Conservation (phyloP, 2,888 invertebrate genomes). For the Cordilura impudica region DNA sequence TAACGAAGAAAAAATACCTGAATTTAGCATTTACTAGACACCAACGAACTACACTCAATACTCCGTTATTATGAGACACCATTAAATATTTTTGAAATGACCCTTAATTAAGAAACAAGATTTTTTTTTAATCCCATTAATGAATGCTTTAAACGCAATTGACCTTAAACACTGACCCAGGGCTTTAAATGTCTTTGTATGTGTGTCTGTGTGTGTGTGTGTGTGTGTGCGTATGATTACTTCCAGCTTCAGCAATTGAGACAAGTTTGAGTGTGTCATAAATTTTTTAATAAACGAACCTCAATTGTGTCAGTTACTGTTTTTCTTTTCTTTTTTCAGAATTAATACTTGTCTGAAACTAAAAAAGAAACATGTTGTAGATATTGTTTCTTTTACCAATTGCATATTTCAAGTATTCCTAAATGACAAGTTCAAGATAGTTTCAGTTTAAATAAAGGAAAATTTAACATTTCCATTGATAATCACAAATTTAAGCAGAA, state of each 20-base stretch:
- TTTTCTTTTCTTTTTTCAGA: not conserved
- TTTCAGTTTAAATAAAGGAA: no score
- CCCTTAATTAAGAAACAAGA: no score
- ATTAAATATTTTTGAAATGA: no score
- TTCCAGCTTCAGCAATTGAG: slow-evolving; percentile 21
- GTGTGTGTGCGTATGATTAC: not conserved
- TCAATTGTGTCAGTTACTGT: not conserved
- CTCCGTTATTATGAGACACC: no score
- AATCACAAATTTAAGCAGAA: not conserved
- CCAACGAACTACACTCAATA: no score
- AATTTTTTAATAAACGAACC: slow-evolving; percentile 18
- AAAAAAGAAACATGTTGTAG: no score
- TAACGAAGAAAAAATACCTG: no score
- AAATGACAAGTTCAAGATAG: not conserved
- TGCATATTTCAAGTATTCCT: not conserved
- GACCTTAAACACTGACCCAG: no score
- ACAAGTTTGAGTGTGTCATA: slow-evolving; percentile 26
- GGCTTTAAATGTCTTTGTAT: not conserved
- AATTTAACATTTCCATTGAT: not conserved
- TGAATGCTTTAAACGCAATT: no score
- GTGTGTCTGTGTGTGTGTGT: not conserved
- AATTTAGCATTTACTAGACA: no score
- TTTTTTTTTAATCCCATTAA: no score
- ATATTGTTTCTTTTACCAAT: not conserved
- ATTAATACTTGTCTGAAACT: no score